Conservation (phyloP, 1,140 invertebrate species). For the Scylla paramamosain region DNA sequence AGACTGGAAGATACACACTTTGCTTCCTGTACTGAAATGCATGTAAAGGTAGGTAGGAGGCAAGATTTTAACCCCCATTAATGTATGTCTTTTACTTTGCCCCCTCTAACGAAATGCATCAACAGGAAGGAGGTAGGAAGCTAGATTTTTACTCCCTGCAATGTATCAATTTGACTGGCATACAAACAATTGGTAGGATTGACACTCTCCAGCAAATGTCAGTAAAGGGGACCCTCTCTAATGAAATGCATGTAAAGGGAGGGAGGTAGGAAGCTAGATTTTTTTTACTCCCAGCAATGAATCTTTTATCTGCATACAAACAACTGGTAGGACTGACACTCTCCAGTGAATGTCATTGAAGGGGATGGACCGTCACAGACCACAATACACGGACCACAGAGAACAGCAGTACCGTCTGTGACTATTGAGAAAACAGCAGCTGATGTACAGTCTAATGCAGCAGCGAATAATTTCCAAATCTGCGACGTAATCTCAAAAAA, state of each 20-base stretch:
- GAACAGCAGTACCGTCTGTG: not conserved
- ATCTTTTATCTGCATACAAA: not conserved
- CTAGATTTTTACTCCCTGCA: no score
- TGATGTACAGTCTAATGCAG: not conserved
- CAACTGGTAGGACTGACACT: not conserved
- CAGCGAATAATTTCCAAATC: not conserved
- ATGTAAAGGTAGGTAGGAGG: no score
- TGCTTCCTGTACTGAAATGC: no score
- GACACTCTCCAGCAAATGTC: not conserved
- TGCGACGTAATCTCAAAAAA: not conserved
- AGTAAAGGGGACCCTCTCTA: not conserved
- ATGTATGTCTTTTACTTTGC: no score
- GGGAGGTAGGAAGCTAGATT: no score
- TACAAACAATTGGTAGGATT: not conserved
- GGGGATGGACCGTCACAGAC: not conserved
- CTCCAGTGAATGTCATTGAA: not conserved
- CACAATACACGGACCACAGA: not conserved
- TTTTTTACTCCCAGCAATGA: no score
- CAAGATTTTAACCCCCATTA: no score
- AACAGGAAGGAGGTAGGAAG: no score
- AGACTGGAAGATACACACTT: no score
- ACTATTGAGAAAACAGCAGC: not conserved
- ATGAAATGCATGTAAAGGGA: no score
- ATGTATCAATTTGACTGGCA: not conserved
- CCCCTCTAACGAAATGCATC: no score